Evolutionary conservation across 2,888 invertebrate species (phyloP).

Genomic region (Macrosoma leucophasiata): DNA sequence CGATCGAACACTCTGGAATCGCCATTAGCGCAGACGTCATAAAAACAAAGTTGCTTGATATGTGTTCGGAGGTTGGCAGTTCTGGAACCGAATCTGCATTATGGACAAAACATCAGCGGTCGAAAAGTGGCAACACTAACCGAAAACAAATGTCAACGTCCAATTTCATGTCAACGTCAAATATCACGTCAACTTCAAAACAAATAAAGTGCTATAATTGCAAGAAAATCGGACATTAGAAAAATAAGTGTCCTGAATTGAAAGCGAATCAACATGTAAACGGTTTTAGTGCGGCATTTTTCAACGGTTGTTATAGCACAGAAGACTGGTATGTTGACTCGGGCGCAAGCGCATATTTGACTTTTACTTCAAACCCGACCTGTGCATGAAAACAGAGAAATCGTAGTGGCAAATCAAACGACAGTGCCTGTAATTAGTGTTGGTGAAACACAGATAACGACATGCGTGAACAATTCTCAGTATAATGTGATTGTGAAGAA

Average conservation of each 20-base stretch:
- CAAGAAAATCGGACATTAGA: constrained; percentile 15
- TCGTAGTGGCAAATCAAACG: constrained; percentile 9
- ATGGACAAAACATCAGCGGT: constrained; percentile 2
- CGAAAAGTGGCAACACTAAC: too few species aligned
- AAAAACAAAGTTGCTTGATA: constrained; percentile 16
- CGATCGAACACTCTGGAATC: constrained; percentile 18
- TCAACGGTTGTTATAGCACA: constrained; percentile 11
- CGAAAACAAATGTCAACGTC: too few species aligned
- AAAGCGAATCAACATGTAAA: constrained; percentile 8
- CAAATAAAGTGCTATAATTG: constrained; percentile 10
- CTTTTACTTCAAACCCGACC: constrained; percentile 2
- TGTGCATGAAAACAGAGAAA: constrained; percentile 6
- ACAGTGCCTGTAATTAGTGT: constrained; percentile 6
- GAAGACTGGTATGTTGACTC: constrained; percentile 23
- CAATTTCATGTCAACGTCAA: constrained; percentile 1
- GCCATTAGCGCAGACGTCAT: constrained; percentile 13
- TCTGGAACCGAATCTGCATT: constrained; percentile 11
- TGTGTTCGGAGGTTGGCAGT: constrained; percentile 14
- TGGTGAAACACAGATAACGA: constrained; percentile 11
- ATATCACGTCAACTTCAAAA: not conserved
- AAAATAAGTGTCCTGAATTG: constrained; percentile 16
- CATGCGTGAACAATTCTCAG: constrained; percentile 5
- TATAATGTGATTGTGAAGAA: too few species aligned
- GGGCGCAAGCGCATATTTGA: constrained; percentile 14
- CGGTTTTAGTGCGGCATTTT: constrained; percentile 19